Percentiles rank a stretch among this genome's conserved stretches.
Evolutionary conservation across 64 coral and sea anemone genomes (phyloP).

Genomic region (Pocillopora verrucosa): DNA sequence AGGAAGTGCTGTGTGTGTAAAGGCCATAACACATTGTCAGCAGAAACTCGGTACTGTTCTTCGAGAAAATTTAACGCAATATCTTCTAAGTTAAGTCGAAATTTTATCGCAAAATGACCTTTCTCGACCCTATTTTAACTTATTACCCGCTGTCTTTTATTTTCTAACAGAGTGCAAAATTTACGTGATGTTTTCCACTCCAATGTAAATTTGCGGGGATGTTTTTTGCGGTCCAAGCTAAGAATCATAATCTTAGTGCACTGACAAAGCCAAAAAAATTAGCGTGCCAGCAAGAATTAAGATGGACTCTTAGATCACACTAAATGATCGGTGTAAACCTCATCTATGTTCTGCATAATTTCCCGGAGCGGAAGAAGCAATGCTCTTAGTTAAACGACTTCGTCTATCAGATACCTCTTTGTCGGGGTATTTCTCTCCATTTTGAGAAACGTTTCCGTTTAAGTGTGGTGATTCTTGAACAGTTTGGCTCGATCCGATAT

Average conservation of each 20-base stretch:
- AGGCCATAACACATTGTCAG: too few species aligned
- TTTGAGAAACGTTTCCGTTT: neutral
- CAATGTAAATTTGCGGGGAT: neutral
- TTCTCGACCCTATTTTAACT: neutral
- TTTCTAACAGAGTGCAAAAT: neutral
- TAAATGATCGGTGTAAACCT: neutral
- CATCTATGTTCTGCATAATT: neutral
- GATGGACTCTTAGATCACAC: neutral
- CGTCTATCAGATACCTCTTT: conserved; percentile 1
- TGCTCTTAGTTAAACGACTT: neutral
- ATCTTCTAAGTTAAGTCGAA: neutral
- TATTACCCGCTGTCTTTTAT: neutral
- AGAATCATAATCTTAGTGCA: too few species aligned
- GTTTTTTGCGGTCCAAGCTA: too few species aligned
- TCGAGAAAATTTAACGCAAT: too few species aligned
- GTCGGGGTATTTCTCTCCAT: conserved; percentile 1
- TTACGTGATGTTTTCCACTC: neutral
- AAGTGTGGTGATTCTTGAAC: neutral
- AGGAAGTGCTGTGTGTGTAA: too few species aligned
- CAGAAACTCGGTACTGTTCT: too few species aligned
- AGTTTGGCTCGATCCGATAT: conserved; percentile 33
- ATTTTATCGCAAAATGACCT: neutral
- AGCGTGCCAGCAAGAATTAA: neutral
- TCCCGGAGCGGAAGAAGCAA: neutral
- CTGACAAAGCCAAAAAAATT: neutral